phyloP scores from a whole-genome alignment of 2,113 vertebrate genomes.

The Syrmaticus mikado region DNA sequence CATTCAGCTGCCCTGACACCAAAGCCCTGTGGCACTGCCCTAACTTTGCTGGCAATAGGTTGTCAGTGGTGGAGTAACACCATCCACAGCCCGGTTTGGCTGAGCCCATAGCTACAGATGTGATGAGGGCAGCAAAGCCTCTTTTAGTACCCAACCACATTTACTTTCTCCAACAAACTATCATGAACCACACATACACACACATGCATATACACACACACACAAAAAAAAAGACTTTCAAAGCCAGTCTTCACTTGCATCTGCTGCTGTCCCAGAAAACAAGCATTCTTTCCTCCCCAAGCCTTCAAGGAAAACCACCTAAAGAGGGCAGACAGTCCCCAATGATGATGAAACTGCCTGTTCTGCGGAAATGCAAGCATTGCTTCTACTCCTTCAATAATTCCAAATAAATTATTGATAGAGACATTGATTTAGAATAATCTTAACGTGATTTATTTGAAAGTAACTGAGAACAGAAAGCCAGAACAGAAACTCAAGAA shows the following conservation, averaged over 20 bases:
- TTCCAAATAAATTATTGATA: slow-evolving; percentile 26
- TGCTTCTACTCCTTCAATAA: neutral
- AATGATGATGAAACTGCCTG: neutral
- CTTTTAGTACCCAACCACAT: neutral
- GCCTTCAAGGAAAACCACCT: slow-evolving; percentile 54
- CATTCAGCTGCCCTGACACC: neutral
- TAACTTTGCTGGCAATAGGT: neutral
- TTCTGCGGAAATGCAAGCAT: slow-evolving; percentile 4
- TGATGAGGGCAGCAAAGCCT: neutral
- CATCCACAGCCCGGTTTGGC: neutral
- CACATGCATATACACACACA: neutral
- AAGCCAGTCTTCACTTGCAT: neutral
- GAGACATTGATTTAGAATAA: slow-evolving; percentile 63
- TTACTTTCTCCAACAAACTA: neutral
- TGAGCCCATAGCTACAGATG: neutral
- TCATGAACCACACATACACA: neutral
- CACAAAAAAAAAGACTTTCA: neutral
- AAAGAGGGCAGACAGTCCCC: slow-evolving; percentile 61
- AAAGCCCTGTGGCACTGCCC: neutral
- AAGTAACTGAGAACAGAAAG: slow-evolving; percentile 68
- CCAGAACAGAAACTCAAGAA: slow-evolving; percentile 56
- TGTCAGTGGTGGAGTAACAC: neutral
- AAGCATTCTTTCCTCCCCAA: neutral
- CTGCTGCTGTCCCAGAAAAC: slow-evolving; percentile 5
- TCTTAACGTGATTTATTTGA: slow-evolving; percentile 62